phyloP scores from a whole-genome alignment of 1,140 invertebrate genomes.

The Conus betulinus region DNA sequence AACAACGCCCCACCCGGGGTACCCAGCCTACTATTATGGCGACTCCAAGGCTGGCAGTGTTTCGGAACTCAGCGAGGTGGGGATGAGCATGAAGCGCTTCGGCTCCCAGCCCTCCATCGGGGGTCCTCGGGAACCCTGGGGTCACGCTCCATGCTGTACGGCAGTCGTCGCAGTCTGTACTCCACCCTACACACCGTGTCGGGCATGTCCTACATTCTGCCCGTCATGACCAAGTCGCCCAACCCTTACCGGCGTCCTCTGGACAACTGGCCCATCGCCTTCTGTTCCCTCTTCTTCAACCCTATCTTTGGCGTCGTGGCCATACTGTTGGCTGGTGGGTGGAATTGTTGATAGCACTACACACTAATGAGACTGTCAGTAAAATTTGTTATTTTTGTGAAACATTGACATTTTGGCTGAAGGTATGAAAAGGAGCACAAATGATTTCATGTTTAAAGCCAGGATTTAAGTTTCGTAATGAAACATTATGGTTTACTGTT shows the following conservation, averaged over 20 bases:
- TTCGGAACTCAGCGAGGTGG: conserved; percentile 50
- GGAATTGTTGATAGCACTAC: neutral
- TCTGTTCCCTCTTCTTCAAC: conserved; percentile 62
- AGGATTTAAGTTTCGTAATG: too few relatives aligned
- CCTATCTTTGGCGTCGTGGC: conserved; percentile 66
- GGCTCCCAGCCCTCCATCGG: conserved; percentile 60
- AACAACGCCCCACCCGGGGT: conserved; percentile 40
- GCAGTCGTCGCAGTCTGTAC: conserved; percentile 59
- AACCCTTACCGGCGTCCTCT: conserved; percentile 55
- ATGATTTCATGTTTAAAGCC: too few relatives aligned
- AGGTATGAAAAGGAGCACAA: neutral
- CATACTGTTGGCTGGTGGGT: conserved; percentile 61
- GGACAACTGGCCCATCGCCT: conserved; percentile 64
- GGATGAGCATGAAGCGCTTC: conserved; percentile 55
- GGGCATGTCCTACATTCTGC: conserved; percentile 62
- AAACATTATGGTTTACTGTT: too few relatives aligned
- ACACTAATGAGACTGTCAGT: neutral
- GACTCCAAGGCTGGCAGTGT: conserved; percentile 59
- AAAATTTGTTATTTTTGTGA: neutral
- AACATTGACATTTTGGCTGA: neutral
- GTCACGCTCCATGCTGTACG: conserved; percentile 47
- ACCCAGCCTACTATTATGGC: conserved; percentile 48
- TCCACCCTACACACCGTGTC: conserved; percentile 65
- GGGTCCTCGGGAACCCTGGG: conserved; percentile 28
- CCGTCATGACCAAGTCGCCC: conserved; percentile 60